A percentile compares a stretch with the other conserved stretches of the same genome.
phyloP scores from a whole-genome alignment of 2,113 vertebrate genomes.

The Engystomops pustulosus region DNA sequence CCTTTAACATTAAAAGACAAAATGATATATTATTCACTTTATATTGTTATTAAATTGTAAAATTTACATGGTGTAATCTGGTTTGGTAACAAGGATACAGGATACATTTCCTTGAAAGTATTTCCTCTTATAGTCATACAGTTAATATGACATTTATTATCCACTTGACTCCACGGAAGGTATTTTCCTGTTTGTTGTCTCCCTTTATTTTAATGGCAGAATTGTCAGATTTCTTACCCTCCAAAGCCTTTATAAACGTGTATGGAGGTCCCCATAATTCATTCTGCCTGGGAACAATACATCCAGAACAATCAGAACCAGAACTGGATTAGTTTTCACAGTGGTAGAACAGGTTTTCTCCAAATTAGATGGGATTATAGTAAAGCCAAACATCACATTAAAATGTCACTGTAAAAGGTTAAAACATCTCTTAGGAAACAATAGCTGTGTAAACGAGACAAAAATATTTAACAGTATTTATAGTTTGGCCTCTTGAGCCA shows the following conservation, averaged over 20 bases:
- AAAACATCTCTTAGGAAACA: slow-evolving; percentile 35
- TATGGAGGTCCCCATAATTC: not conserved
- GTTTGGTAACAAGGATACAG: not conserved
- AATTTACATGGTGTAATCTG: not conserved
- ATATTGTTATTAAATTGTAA: not conserved
- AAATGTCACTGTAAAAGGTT: slow-evolving; percentile 50
- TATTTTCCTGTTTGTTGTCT: not conserved
- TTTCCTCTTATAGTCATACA: not conserved
- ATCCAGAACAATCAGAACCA: not conserved
- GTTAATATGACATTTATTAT: not conserved
- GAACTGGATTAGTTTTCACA: slow-evolving; percentile 4
- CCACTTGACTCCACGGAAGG: not conserved
- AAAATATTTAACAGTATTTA: slow-evolving; percentile 38
- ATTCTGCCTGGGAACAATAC: not conserved
- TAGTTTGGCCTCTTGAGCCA: slow-evolving; percentile 16
- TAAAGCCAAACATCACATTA: slow-evolving; percentile 29
- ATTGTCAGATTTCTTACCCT: not conserved
- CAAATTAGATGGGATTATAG: slow-evolving; percentile 5
- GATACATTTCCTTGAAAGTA: not conserved
- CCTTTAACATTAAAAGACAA: too few relatives aligned
- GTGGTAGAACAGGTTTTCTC: slow-evolving; percentile 30
- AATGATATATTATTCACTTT: too few relatives aligned
- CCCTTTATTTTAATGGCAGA: not conserved
- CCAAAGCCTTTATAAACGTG: not conserved
- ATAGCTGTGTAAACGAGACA: slow-evolving; percentile 22